A percentile compares a stretch with the other conserved stretches of the same genome.
Evolutionary conservation across 1,140 invertebrate genomes (phyloP).

Genomic region (Bombus pyrosoma): DNA sequence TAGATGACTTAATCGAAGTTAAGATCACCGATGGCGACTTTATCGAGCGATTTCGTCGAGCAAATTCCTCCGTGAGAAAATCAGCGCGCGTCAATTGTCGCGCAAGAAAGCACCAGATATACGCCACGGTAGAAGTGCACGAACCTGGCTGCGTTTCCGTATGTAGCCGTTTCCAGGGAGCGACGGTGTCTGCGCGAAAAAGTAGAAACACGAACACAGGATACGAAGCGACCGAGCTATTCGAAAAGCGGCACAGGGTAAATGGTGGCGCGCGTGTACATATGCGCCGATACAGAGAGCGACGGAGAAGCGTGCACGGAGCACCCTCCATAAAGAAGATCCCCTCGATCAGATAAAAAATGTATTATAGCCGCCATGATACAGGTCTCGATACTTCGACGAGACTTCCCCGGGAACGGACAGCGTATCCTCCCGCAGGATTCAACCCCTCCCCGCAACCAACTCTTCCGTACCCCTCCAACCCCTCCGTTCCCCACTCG

Average conservation of each 20-base stretch:
- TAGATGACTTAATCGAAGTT: not conserved
- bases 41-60: not conserved
- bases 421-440: slow-evolving; percentile 66
- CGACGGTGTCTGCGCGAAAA: not conserved
- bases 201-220: slow-evolving; percentile 2
- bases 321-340: slow-evolving; percentile 81
- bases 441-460: slow-evolving; percentile 32
- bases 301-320: slow-evolving; percentile 65
- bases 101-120: not conserved
- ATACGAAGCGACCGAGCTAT: not conserved
- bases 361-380: slow-evolving; percentile 83
- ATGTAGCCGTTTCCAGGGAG: too few relatives aligned
- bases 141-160: not conserved
- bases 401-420: slow-evolving; percentile 65
- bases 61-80: not conserved
- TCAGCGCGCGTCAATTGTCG: too few relatives aligned
- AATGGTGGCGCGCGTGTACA: slow-evolving; percentile 30
- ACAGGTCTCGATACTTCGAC: slow-evolving; percentile 81
- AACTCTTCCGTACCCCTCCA: not conserved
- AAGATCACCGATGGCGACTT: not conserved
- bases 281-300: slow-evolving; percentile 52
- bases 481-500: not conserved
- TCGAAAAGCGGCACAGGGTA: slow-evolving; percentile 3
- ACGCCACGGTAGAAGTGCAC: not conserved
- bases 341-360: slow-evolving; percentile 83